phyloP scores from a whole-genome alignment of 1,140 invertebrate species.

The Diprion similis region DNA sequence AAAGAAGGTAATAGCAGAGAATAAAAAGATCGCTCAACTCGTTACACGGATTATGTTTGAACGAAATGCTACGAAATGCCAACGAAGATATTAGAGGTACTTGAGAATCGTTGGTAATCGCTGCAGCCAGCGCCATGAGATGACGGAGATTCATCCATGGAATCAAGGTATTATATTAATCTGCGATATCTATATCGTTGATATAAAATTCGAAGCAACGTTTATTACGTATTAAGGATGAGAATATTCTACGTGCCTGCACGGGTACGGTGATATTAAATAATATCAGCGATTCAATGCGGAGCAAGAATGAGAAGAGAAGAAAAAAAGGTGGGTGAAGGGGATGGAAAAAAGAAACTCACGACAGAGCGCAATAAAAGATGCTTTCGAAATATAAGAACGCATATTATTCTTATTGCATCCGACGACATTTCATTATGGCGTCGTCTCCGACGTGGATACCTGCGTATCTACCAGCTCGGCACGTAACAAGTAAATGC shows the following conservation, averaged over 20 bases:
- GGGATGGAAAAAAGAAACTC: too few species aligned
- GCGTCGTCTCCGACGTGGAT: background rate
- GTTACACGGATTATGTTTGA: background rate
- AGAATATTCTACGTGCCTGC: background rate
- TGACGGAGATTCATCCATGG: too few species aligned
- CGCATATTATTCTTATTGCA: background rate
- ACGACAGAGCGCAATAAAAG: background rate
- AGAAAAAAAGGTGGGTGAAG: too few species aligned
- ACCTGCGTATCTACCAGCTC: background rate
- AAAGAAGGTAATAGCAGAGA: too few species aligned
- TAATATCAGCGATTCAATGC: background rate
- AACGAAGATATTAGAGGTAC: too few species aligned
- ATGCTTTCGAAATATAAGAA: background rate
- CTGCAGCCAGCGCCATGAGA: too few species aligned
- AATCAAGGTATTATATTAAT: background rate
- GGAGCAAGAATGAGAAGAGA: too few species aligned
- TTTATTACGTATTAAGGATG: background rate
- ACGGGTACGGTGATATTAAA: background rate
- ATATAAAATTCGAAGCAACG: background rate
- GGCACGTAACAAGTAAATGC: slow-evolving; percentile 6
- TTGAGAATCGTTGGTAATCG: too few species aligned
- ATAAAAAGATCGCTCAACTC: background rate
- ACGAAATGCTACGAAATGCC: background rate
- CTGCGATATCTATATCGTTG: background rate
- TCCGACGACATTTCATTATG: slow-evolving; percentile 1